Evolutionary conservation across 2,113 vertebrate genomes (phyloP).

Genomic region (Tragelaphus buxtoni): DNA sequence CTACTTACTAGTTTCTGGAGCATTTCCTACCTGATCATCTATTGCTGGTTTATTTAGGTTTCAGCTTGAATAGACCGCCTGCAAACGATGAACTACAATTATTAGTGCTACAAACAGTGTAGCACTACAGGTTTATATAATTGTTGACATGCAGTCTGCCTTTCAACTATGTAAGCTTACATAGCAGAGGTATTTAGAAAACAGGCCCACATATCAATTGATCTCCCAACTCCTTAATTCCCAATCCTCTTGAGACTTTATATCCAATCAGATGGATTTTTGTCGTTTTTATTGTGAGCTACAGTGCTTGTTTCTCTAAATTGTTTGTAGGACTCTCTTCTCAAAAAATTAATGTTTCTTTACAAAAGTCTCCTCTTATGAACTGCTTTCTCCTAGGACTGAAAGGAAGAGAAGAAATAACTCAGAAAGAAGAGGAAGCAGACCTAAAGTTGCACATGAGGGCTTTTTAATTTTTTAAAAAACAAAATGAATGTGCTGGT

Average conservation of each 20-base stretch:
- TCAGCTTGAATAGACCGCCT: slow-evolving; percentile 36
- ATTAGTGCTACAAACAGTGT: neutral
- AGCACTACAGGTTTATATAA: slow-evolving; percentile 22
- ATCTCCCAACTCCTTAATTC: slow-evolving; percentile 7
- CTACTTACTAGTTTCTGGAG: neutral
- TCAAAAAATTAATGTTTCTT: slow-evolving; percentile 48
- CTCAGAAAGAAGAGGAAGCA: neutral
- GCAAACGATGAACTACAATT: slow-evolving; percentile 14
- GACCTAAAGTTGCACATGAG: neutral
- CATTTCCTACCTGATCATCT: neutral
- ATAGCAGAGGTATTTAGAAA: slow-evolving; percentile 40
- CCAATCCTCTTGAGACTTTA: slow-evolving; percentile 43
- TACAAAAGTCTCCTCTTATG: neutral
- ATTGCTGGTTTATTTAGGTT: slow-evolving; percentile 3
- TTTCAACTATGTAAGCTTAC: slow-evolving; percentile 5
- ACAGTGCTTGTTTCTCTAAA: slow-evolving; percentile 40
- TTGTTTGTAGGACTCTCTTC: slow-evolving; percentile 47
- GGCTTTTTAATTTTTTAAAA: neutral
- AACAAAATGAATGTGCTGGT: neutral
- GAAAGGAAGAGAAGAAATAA: neutral
- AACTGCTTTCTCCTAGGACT: neutral
- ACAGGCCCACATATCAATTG: neutral
- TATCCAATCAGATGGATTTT: slow-evolving; percentile 46
- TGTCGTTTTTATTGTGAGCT: slow-evolving; percentile 58
- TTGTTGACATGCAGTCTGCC: neutral